phyloP scores from a whole-genome alignment of 2,113 vertebrate genomes.

The Anhinga rufa region DNA sequence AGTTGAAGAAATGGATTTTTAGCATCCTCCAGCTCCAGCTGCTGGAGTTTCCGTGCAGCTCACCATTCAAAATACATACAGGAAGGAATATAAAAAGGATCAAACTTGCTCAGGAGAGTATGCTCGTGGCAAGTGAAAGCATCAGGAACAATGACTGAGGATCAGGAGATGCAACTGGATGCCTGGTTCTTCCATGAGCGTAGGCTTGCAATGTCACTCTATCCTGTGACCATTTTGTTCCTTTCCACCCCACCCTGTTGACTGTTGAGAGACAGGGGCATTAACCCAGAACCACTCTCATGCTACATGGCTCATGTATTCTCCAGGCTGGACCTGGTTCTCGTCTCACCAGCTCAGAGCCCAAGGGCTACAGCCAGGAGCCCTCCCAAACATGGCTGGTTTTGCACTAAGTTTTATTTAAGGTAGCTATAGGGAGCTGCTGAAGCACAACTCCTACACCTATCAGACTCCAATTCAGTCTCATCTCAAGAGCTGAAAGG shows the following conservation, averaged over 20 bases:
- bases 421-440: background rate
- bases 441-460: background rate
- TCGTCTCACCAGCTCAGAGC: fast-evolving
- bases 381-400: fast-evolving
- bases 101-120: background rate
- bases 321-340: background rate
- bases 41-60: background rate
- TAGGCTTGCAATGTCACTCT: background rate
- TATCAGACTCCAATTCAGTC: background rate
- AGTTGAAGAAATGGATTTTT: background rate
- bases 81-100: background rate
- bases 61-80: fast-evolving
- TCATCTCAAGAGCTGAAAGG: background rate
- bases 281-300: background rate
- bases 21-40: background rate
- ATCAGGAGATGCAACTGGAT: background rate
- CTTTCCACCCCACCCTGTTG: fast-evolving
- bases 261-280: background rate
- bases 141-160: background rate
- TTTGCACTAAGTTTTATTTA: background rate
- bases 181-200: fast-evolving
- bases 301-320: background rate
- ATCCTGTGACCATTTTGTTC: background rate
- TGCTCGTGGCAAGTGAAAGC: background rate
- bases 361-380: fast-evolving